phyloP scores from a whole-genome alignment of 2,113 vertebrate genomes.

The Pontoporia blainvillei region DNA sequence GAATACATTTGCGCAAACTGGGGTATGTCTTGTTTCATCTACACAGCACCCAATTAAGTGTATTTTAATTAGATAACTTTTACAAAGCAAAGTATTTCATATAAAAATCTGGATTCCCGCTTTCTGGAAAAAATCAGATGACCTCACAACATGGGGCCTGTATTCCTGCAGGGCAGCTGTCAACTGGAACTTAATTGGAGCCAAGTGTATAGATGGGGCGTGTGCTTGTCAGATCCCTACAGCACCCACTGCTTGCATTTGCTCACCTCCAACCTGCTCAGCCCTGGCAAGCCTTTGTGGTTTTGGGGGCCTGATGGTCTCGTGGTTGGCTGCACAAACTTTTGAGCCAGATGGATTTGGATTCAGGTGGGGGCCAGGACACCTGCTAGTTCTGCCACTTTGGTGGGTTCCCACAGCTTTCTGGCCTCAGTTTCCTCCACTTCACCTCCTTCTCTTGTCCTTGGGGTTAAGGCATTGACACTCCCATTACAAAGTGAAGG shows the following conservation, averaged over 20 bases:
- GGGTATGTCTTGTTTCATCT: not conserved
- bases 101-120: not conserved
- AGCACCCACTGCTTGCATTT: rapidly evolving
- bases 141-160: rapidly evolving
- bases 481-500: not conserved
- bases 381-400: not conserved
- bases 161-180: not conserved
- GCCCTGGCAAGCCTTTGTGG: not conserved
- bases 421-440: not conserved
- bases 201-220: not conserved
- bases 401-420: not conserved
- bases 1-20: not conserved
- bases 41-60: not conserved
- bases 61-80: not conserved
- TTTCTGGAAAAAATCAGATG: not conserved
- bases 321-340: too few relatives aligned
- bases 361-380: not conserved
- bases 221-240: not conserved
- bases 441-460: not conserved
- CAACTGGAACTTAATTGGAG: not conserved
- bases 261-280: not conserved
- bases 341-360: not conserved
- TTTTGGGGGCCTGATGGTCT: not conserved
- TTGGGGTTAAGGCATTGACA: not conserved
- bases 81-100: not conserved